Evolutionary conservation across 2,888 invertebrate genomes (phyloP), one percentile per base, ranked within the genome.

Genomic region (Odontocerum albicorne): DNA sequence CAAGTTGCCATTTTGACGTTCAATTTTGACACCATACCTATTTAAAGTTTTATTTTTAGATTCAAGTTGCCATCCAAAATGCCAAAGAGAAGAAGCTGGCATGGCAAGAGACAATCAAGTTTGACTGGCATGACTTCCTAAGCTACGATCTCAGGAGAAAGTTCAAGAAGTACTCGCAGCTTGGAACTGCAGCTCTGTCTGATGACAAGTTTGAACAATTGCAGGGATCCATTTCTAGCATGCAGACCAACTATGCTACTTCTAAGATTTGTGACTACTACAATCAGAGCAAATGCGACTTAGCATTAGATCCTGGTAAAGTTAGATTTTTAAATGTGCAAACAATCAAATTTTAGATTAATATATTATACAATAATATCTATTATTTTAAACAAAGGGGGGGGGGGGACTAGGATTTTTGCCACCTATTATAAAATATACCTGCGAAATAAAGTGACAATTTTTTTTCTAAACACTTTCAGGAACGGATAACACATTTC

Each of bases 171-270:
- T 78, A 89, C 54, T 83, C 87, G 1, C 80, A 86, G 52, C 74
- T 92, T 2, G 93, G 92, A 0, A 77, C 81, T 1, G 80, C 88
- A 0, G 90, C 88, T 0, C 71, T 94, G 13, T 80, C 87, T 0
- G 86, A 86, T 63, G 82, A 85, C 12, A 83, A 85, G 63, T 83
- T 81, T 64, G 80, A 80, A 57, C 75, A 79, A 49, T 74, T 85
- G 31, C 80, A 84, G 66, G 78, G 81, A 62, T 77, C 82, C 0
- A 74, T 86, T 1, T 84, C 85, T 0, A 80, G 84, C 4, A 92
- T 92, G 92, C 81, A 87, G 65, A 79, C 84, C 0, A 86, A 86
- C 61, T 92, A 88, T 65, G 85, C 89, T 0, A 90, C 83, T 7
- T 84, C 90, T 0, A 90, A 87, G 69, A 82, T 92, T 13, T 92